A percentile compares a stretch with the other conserved stretches of the same genome.
phyloP scores from a whole-genome alignment of 2,888 invertebrate species.

The Augiades crinisus region DNA sequence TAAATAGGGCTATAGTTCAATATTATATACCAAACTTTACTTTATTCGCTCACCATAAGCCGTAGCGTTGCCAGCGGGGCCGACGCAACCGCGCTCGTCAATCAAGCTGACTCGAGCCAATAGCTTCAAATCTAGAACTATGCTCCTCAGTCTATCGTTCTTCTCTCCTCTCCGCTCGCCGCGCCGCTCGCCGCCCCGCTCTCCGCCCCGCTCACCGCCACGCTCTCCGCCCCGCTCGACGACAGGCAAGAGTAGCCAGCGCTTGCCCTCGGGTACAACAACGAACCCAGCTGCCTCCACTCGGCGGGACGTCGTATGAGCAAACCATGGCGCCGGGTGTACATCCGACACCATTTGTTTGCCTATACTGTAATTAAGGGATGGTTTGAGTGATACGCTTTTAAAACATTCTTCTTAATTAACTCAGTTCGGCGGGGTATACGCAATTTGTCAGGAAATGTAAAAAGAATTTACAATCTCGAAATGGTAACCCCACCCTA shows the following conservation, averaged over 20 bases:
- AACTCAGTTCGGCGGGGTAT: no score
- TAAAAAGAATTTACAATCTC: no score
- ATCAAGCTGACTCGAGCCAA: slow-evolving; percentile 60
- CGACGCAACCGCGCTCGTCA: slow-evolving; percentile 62
- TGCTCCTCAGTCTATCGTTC: slow-evolving; percentile 14
- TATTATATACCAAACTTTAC: no score
- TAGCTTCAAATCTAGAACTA: slow-evolving; percentile 52
- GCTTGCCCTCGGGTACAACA: slow-evolving; percentile 43
- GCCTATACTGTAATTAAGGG: slow-evolving; percentile 49
- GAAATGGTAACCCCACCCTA: no score
- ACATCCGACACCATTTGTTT: slow-evolving; percentile 68
- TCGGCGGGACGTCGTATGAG: slow-evolving; percentile 48
- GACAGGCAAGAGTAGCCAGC: slow-evolving; percentile 52
- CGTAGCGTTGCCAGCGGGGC: slow-evolving; percentile 62
- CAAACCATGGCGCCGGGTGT: slow-evolving; percentile 63
- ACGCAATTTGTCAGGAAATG: no score
- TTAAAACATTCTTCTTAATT: neutral
- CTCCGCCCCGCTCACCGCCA: slow-evolving; percentile 32
- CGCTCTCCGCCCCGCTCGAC: slow-evolving; percentile 41
- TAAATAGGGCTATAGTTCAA: no score
- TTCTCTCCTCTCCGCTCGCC: neutral
- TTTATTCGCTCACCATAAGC: slow-evolving; percentile 59
- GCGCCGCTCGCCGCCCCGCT: slow-evolving; percentile 5
- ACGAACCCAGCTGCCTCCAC: slow-evolving; percentile 51
- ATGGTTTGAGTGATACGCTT: neutral